Evolutionary conservation across 1,140 invertebrate genomes (phyloP).

Genomic region (Sipha flava): DNA sequence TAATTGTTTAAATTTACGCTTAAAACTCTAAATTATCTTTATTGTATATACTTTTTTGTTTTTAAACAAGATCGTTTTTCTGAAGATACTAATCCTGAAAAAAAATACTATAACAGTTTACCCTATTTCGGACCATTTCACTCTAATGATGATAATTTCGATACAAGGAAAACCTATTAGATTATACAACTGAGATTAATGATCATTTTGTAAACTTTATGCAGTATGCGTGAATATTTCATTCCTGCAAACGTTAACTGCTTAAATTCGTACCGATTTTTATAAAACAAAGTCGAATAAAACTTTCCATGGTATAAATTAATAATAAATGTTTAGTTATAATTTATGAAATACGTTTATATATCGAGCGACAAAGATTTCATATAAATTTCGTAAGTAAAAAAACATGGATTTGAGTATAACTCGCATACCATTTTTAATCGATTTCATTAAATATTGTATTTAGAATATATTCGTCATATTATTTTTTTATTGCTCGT

Average conservation of each 20-base stretch:
- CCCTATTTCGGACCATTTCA: not conserved
- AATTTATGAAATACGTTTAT: conserved; percentile 5
- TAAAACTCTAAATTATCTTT: not conserved
- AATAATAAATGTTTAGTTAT: not conserved
- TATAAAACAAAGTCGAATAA: not conserved
- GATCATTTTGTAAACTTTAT: conserved; percentile 7
- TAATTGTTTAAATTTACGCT: not conserved
- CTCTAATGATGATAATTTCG: not conserved
- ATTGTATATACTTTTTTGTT: not conserved
- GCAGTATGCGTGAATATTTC: not conserved
- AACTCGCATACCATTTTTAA: not conserved
- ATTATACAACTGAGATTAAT: not conserved
- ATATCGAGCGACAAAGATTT: not conserved
- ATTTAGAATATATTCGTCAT: not conserved
- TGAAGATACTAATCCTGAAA: not conserved
- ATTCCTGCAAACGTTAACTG: not conserved
- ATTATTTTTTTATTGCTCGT: not conserved
- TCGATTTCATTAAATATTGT: not conserved
- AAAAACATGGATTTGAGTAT: not conserved
- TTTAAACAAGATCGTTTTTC: not conserved
- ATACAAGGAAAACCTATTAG: conserved; percentile 14
- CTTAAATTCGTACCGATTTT: not conserved
- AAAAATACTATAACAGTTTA: not conserved
- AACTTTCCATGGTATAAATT: not conserved
- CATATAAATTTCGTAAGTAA: not conserved